A percentile compares a stretch with the other conserved stretches of the same genome.
Evolutionary conservation across 2,797 vertebrate genomes (phyloP).

Genomic region (Apodemus agrarius): DNA sequence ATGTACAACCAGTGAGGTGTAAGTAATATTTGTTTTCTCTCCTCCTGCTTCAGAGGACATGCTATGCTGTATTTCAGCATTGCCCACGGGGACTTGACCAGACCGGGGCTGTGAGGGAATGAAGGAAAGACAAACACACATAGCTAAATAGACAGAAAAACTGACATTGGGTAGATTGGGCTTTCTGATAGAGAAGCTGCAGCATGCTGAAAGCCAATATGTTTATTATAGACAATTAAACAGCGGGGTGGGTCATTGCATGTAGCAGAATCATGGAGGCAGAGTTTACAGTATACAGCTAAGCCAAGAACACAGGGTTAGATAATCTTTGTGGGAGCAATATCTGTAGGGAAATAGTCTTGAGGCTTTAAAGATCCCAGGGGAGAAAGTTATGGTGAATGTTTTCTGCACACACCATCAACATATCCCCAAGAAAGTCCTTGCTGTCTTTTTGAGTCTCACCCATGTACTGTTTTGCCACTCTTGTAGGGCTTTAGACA

Average conservation of each 20-base stretch:
- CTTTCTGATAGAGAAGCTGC: neutral
- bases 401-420: neutral
- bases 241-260: neutral
- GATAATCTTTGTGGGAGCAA: neutral
- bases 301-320: neutral
- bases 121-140: neutral
- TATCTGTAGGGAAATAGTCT: neutral
- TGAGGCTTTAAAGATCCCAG: neutral
- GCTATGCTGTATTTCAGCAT: neutral
- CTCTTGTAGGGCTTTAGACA: neutral
- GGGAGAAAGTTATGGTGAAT: neutral
- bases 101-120: neutral
- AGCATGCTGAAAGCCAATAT: neutral
- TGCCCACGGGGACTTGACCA: neutral
- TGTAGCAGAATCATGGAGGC: neutral
- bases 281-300: neutral
- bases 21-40: neutral
- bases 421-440: neutral
- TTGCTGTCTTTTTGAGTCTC: neutral
- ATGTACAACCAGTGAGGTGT: neutral
- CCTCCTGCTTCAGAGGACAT: neutral
- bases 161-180: neutral
- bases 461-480: neutral
- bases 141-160: neutral
- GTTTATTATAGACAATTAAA: neutral